A percentile compares a stretch with the other conserved stretches of the same genome.
Evolutionary conservation across 2,888 invertebrate genomes (phyloP).

Genomic region (Rosalia funebris): DNA sequence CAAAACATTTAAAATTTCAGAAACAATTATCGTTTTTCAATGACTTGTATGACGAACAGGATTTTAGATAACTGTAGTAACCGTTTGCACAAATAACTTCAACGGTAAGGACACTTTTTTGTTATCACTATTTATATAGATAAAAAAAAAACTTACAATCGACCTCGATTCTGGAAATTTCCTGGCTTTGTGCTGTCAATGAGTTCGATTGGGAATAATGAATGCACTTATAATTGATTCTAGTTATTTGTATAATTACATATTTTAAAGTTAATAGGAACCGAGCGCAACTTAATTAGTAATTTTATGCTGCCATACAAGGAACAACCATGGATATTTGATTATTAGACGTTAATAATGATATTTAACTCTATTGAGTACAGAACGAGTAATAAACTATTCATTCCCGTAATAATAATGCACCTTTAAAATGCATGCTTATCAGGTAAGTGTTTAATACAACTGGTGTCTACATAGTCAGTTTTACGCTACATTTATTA

Average conservation of each 20-base stretch:
- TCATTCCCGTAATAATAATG: too few relatives aligned
- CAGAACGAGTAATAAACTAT: not conserved
- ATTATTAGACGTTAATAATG: not conserved
- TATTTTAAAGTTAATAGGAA: not conserved
- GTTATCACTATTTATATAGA: not conserved
- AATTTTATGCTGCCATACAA: not conserved
- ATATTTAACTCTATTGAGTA: not conserved
- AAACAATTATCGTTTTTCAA: too few relatives aligned
- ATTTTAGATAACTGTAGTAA: not conserved
- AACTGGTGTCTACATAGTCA: too few relatives aligned
- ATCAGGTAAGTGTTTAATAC: too few relatives aligned
- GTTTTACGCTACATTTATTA: too few relatives aligned
- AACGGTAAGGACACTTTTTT: slow-evolving; percentile 5
- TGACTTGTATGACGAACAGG: not conserved
- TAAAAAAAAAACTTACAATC: not conserved
- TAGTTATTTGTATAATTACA: not conserved
- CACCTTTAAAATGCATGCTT: too few relatives aligned
- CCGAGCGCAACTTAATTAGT: not conserved
- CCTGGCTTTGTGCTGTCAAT: slow-evolving; percentile 1
- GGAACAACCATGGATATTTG: not conserved
- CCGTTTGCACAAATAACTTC: not conserved
- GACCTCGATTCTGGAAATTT: slow-evolving; percentile 3
- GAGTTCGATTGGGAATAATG: not conserved
- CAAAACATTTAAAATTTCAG: not conserved
- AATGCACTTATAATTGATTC: not conserved